Percentiles rank a stretch among this genome's conserved stretches.
phyloP scores from a whole-genome alignment of 2,797 vertebrate genomes.

The Staurois parvus region DNA sequence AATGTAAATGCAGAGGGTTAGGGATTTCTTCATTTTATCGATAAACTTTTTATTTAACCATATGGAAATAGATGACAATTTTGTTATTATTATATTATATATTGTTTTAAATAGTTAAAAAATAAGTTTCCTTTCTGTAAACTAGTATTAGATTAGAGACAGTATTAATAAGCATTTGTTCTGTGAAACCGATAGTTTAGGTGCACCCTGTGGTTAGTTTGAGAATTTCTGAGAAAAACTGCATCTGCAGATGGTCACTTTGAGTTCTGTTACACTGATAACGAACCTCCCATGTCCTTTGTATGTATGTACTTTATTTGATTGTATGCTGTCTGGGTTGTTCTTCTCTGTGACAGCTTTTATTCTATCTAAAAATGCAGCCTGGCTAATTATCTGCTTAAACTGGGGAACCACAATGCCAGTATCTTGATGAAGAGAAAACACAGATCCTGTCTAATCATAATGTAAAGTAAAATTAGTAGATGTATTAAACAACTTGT shows the following conservation, averaged over 20 bases:
- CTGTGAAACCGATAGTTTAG: constrained; percentile 34
- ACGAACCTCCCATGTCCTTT: constrained; percentile 57
- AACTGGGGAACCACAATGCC: constrained; percentile 48
- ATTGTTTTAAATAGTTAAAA: background rate
- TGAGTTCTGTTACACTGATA: background rate
- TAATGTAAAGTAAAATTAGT: constrained; percentile 47
- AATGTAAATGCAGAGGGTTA: too few relatives aligned
- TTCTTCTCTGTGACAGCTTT: constrained; percentile 36
- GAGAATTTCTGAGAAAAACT: constrained; percentile 23
- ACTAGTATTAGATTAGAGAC: background rate
- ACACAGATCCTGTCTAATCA: constrained; percentile 50
- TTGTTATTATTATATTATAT: too few relatives aligned
- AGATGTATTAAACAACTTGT: constrained; percentile 38
- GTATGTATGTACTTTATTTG: constrained; percentile 55
- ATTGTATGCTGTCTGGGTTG: constrained; percentile 63
- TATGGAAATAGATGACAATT: too few relatives aligned
- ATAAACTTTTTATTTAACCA: too few relatives aligned
- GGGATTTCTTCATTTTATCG: too few relatives aligned
- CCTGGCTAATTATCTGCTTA: constrained; percentile 56
- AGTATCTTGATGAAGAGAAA: constrained; percentile 47
- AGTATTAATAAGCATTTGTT: constrained; percentile 48
- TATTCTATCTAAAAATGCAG: constrained; percentile 44
- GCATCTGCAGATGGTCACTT: constrained; percentile 61
- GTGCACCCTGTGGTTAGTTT: constrained; percentile 41
- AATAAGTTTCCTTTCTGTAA: background rate